Evolutionary conservation across 2,888 invertebrate genomes (phyloP), one percentile per base, ranked within the genome.

Genomic region (Brachycybe producta): DNA sequence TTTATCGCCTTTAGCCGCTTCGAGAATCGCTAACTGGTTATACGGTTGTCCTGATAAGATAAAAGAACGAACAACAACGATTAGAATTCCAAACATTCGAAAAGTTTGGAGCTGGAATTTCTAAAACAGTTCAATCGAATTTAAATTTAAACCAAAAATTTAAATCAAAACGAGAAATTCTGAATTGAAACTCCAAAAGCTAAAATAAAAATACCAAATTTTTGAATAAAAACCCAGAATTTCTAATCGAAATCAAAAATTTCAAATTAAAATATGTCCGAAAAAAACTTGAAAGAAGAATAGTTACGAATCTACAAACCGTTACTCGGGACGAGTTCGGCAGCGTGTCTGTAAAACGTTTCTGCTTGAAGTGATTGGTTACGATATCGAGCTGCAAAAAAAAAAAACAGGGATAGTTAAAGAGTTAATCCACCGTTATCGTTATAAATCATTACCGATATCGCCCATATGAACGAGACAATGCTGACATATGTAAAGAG

Each of bases 391-490:
- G 87, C 84, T 67, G 55, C 5, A 58, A 40, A 43, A 5, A 23
- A 47, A 42, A 15, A 7, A 7, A 42, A 35, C n/a, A n/a, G 27
- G 53, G 55, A 47, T 56, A 62, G 59, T 61, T 45, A 61, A 61
- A 51, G 61, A 32, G 19, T 13, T 21, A 19, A 47, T 15, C 35
- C n/a, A 19, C 21, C 38, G n/a, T 2, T 23, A 36, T 39, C 24
- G 36, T 13, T 15, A 21, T 50, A 2, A n/a, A 21, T 51, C 11
- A 32, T 45, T 51, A 63, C 62, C 62, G 58, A 87, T 75, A 64
- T 87, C 88, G 0, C 90, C 90, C 51, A 88, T 74, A 65, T 88
- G 90, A 50, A 88, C 84, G 52, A 88, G 74, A 66, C 87, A 87
- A 67, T 88, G 84, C 64, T 88, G 87, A 65, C 84, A 84, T 60